Evolutionary conservation across 2,113 vertebrate species (phyloP).

Genomic region (Etheostoma cragini): DNA sequence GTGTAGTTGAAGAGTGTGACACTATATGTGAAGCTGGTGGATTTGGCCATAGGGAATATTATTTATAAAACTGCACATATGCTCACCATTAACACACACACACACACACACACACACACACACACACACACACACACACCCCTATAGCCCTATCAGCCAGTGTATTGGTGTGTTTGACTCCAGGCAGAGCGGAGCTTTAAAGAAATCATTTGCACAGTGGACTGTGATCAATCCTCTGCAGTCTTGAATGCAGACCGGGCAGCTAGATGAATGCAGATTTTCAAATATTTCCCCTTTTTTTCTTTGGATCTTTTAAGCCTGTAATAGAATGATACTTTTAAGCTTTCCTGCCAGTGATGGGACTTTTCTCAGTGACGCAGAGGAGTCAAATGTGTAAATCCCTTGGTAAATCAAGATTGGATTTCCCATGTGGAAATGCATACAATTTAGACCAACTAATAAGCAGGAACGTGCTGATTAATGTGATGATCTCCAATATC

Average conservation of each 20-base stretch:
- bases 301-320: background rate
- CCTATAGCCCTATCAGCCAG: background rate
- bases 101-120: conserved; percentile 9
- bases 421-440: background rate
- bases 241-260: conserved; percentile 15
- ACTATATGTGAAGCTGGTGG: conserved; percentile 30
- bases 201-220: conserved; percentile 45
- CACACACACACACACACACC: background rate
- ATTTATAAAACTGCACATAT: conserved; percentile 26
- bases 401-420: background rate
- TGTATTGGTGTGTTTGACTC: conserved; percentile 15
- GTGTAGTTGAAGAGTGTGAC: background rate
- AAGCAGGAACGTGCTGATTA: background rate
- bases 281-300: background rate
- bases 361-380: background rate
- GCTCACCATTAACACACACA: background rate
- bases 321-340: background rate
- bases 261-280: conserved; percentile 14
- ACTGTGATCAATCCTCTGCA: conserved; percentile 51
- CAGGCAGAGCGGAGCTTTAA: conserved; percentile 13
- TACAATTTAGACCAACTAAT: background rate
- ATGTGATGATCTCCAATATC: background rate
- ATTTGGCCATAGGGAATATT: conserved; percentile 8
- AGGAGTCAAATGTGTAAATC: background rate
- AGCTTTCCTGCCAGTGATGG: background rate